Evolutionary conservation across 2,888 invertebrate species (phyloP), one percentile per base, ranked within the genome.

Genomic region (Arctia plantaginis): DNA sequence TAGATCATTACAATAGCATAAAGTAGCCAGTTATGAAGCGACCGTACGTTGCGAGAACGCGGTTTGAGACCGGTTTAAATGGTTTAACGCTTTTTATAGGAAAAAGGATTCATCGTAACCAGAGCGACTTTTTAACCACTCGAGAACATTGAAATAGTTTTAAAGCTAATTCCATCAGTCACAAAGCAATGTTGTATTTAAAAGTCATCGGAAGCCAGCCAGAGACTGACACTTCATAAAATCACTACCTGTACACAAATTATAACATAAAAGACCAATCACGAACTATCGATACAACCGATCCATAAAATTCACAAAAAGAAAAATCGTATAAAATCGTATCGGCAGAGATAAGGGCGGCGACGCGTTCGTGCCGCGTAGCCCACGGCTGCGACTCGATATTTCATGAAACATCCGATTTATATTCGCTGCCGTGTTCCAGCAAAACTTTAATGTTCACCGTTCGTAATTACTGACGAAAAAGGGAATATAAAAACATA

Each of bases 1-100:
- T 94, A 94, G 94, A 92, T 92, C 93, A 93, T 94, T 93, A 95
- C 94, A 94, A 95, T 94, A 91, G 94, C 93, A 93, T 93, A 93
- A 93, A 94, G 92, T 93, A 92, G 92, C 93, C 93, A 92, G 94
- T 93, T 94, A 94, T 94, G 93, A 93, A 91, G 91, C 92, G 83
- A 85, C 89, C 88, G 84, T 87, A 86, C 87, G 87, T 90, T 91
- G 91, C 91, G 92, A 90, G 91, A 93, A 92, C 91, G 87, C 84
- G 87, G 84, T 87, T 82, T 83, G 79, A 82, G 90, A 95, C 94
- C 93, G 93, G 95, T 95, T 94, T 88, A 80, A 85, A 89, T 85
- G 81, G 87, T 89, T 91, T 90, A 91, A 90, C 87, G 89, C 88
- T 93, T 93, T 94, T 94, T 93, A 89, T 91, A 88, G 84, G 90